Base-by-base conservation (phyloP, 2,888 invertebrate species). In the Parapristionchus giblindavisi region DNA sequence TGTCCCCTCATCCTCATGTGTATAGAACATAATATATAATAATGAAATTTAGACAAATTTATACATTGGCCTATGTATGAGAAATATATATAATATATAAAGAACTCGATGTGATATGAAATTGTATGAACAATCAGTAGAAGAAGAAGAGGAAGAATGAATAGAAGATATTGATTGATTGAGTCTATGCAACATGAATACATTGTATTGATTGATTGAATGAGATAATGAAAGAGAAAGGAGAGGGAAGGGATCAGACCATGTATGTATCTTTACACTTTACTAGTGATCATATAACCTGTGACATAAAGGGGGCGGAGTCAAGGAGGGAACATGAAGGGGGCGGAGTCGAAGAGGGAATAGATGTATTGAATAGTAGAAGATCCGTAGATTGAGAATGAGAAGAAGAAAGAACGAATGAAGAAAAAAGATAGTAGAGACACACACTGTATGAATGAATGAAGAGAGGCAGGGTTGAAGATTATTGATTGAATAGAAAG, bases 251-350 rank as follows among this genome's bases (percentile, higher is more conserved):
- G n/a, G n/a, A n/a, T n/a, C n/a, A n/a, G n/a, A n/a, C n/a, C n/a
- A n/a, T n/a, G n/a, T n/a, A n/a, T n/a, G n/a, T n/a, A n/a, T n/a
- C n/a, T n/a, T n/a, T n/a, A n/a, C n/a, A n/a, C n/a, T n/a, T n/a
- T n/a, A n/a, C n/a, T n/a, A n/a, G n/a, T n/a, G n/a, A n/a, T n/a
- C n/a, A n/a, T n/a, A n/a, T n/a, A n/a, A n/a, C n/a, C n/a, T n/a
- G n/a, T n/a, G n/a, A n/a, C n/a, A n/a, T n/a, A n/a, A n/a, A n/a
- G n/a, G n/a, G n/a, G n/a, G n/a, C n/a, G n/a, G 60, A 60, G 60
- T 60, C 29, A 43, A n/a, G 65, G 32, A 63, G n/a, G 65, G 43
- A 34, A 48, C 40, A 29, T 36, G 65, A 43, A n/a, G 29, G 65
- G 27, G 65, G 65, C 38, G 43, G 65, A 43, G 6, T 8, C 11